Conservation (phyloP, 2,797 vertebrate species). For the Spatula clypeata region DNA sequence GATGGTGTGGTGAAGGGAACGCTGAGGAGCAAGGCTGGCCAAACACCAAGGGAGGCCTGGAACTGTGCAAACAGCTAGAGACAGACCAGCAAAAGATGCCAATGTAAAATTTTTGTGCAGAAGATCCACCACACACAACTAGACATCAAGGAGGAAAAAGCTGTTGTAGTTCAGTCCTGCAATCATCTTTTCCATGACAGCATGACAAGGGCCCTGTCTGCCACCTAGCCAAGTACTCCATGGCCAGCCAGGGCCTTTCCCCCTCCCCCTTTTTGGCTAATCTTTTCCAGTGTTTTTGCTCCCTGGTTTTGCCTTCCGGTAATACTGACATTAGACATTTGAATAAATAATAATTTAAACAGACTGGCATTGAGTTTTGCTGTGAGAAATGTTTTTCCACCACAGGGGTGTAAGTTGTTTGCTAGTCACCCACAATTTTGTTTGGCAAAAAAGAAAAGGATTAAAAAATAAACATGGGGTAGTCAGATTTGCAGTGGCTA, state of each 20-base stretch:
- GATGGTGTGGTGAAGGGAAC: background rate
- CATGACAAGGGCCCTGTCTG: background rate
- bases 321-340: conserved; percentile 25
- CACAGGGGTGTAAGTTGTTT: background rate
- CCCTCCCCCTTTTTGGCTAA: background rate
- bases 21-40: background rate
- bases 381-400: conserved; percentile 26
- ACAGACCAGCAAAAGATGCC: background rate
- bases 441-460: background rate
- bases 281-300: conserved; percentile 49
- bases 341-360: conserved; percentile 60
- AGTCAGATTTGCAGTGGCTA: conserved; percentile 12
- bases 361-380: conserved; percentile 9
- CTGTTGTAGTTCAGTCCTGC: background rate
- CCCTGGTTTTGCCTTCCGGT: background rate
- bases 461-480: conserved; percentile 10
- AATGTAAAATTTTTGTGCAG: conserved; percentile 3
- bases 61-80: background rate
- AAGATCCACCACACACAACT: background rate
- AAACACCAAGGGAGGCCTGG: background rate
- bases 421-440: background rate
- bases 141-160: background rate
- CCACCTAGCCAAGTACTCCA: background rate
- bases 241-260: background rate
- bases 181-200: conserved; percentile 12